These are phyloP conservation scores for Drosophila nigromelanica DNA, from an alignment of 1,140 invertebrate genomes.

Conservation along the genomic window DNA sequence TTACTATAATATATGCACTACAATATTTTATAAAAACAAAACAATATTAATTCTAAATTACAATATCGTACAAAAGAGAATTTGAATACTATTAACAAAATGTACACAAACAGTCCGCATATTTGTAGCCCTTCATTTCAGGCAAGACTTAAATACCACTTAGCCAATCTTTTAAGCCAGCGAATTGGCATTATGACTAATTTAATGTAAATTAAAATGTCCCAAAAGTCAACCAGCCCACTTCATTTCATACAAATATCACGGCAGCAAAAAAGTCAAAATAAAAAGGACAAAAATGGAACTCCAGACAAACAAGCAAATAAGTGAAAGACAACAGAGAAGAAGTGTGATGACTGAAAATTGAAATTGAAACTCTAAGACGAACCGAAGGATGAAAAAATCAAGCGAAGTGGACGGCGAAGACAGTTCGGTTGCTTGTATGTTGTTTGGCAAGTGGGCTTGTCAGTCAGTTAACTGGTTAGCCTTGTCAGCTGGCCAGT, in stretches of 20 bases:
- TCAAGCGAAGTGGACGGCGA: conserved; percentile 21
- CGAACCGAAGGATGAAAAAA: conserved; percentile 33
- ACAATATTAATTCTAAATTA: too few species aligned
- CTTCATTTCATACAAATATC: conserved; percentile 33
- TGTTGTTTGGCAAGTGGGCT: conserved; percentile 30
- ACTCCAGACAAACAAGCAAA: conserved; percentile 28
- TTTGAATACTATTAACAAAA: too few species aligned
- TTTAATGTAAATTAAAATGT: conserved; percentile 78
- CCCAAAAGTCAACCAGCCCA: conserved; percentile 39
- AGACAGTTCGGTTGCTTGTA: background rate
- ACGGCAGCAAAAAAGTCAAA: conserved; percentile 6
- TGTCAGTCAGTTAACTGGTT: conserved; percentile 28
- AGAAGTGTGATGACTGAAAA: conserved; percentile 72
- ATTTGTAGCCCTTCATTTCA: background rate
- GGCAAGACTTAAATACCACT: conserved; percentile 20
- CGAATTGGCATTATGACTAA: conserved; percentile 50
- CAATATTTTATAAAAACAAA: too few species aligned
- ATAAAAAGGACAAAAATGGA: conserved; percentile 4
- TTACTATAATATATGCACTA: too few species aligned
- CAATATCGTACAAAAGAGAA: too few species aligned
- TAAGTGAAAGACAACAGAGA: conserved; percentile 46
- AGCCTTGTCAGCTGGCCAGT: conserved; percentile 41
- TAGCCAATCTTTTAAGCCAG: conserved; percentile 28
- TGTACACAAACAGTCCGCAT: background rate
- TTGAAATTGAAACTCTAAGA: conserved; percentile 70